Percentiles rank a stretch among this genome's conserved stretches.
Evolutionary conservation across 2,797 vertebrate genomes (phyloP).

Genomic region (Rhodeus uyekii): DNA sequence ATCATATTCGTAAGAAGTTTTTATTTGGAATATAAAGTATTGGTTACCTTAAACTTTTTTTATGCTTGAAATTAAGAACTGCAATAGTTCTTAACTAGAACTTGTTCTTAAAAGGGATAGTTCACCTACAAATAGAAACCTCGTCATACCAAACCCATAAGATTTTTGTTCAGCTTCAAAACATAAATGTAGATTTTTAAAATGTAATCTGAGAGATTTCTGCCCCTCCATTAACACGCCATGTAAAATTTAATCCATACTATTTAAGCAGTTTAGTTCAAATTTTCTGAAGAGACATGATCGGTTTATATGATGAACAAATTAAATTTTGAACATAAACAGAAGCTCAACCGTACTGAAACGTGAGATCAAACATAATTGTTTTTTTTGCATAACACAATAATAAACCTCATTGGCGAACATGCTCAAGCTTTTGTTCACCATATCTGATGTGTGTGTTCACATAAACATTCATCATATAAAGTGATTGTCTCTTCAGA

Average conservation of each 20-base stretch:
- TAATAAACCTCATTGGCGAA: not conserved
- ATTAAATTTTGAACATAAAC: not conserved
- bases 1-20: not conserved
- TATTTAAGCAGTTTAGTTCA: too few species aligned
- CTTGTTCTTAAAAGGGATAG: not conserved
- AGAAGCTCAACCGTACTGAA: not conserved
- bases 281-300: too few species aligned
- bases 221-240: not conserved
- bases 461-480: not conserved
- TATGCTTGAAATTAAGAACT: not conserved
- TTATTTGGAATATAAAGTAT: not conserved
- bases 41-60: too few species aligned
- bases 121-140: too few species aligned
- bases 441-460: not conserved
- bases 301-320: too few species aligned
- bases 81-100: not conserved
- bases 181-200: not conserved
- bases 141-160: not conserved
- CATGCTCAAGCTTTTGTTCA: not conserved
- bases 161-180: not conserved
- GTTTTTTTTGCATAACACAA: not conserved
- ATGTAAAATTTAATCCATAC: too few species aligned
- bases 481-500: not conserved
- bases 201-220: not conserved
- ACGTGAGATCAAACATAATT: not conserved